Conservation (phyloP, 2,888 invertebrate genomes). For the Yponomeuta plumbellus region DNA sequence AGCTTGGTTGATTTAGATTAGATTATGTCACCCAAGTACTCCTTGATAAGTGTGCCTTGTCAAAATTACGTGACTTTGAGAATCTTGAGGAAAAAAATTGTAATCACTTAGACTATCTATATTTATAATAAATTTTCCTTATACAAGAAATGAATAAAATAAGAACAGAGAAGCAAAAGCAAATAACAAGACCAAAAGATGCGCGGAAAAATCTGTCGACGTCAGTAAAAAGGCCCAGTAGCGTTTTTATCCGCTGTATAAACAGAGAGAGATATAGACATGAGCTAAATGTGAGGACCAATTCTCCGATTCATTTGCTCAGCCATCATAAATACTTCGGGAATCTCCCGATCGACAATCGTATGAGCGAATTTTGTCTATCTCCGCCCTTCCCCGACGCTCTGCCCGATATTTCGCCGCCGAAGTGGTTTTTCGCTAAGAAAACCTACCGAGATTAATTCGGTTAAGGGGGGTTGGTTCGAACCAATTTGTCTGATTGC, state of each 20-base stretch:
- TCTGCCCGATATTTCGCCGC: constrained; percentile 40
- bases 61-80: too few species aligned
- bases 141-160: background rate
- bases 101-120: too few species aligned
- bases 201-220: background rate
- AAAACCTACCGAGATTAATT: constrained; percentile 74
- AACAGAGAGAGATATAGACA: background rate
- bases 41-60: too few species aligned
- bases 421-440: constrained; percentile 66
- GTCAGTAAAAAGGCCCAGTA: background rate
- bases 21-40: too few species aligned
- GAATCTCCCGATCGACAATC: background rate
- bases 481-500: constrained; percentile 78
- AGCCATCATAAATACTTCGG: constrained; percentile 15
- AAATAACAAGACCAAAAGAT: constrained; percentile 3
- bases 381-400: constrained; percentile 22
- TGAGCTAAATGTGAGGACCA: constrained; percentile 13
- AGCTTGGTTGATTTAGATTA: too few species aligned
- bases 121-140: too few species aligned
- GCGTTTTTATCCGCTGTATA: constrained; percentile 6
- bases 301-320: constrained; percentile 17
- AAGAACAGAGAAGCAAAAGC: background rate
- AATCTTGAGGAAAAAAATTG: too few species aligned
- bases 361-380: constrained; percentile 18
- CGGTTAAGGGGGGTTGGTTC: constrained; percentile 62